These are phyloP conservation scores for Aproaerema taeniolella DNA, from an alignment of 2,888 invertebrate genomes.

Conservation along the genomic window DNA sequence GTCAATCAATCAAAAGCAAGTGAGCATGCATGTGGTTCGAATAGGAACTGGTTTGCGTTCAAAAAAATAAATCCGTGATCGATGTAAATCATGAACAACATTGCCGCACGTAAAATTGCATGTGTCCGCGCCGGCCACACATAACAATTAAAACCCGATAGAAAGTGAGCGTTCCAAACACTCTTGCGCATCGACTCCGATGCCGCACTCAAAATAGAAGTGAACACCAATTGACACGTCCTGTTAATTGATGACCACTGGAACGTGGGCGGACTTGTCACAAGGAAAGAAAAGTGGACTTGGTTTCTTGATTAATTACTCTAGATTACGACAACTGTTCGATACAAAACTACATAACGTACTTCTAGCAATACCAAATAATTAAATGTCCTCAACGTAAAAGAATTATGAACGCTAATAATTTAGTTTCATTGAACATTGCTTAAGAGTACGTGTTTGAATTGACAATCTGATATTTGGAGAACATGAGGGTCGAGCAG, in stretches of 20 bases:
- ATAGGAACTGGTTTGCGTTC: neutral
- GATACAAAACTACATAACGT: too few species aligned
- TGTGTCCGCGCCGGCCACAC: constrained; percentile 51
- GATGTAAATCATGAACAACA: constrained; percentile 57
- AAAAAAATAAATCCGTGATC: constrained; percentile 40
- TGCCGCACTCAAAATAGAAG: constrained; percentile 55
- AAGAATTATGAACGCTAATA: too few species aligned
- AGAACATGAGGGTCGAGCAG: neutral
- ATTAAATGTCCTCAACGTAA: too few species aligned
- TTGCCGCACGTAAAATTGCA: constrained; percentile 74
- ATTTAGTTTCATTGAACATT: too few species aligned
- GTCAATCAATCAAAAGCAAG: too few species aligned
- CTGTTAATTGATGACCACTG: constrained; percentile 35
- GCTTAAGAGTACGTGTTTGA: neutral
- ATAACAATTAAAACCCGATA: constrained; percentile 73
- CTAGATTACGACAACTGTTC: constrained; percentile 2
- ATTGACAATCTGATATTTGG: neutral
- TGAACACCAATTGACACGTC: constrained; percentile 58
- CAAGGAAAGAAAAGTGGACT: constrained; percentile 3
- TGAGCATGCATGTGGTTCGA: neutral
- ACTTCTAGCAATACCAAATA: too few species aligned
- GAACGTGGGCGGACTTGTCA: constrained; percentile 23
- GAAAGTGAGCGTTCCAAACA: constrained; percentile 63
- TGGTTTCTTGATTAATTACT: neutral
- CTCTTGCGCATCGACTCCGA: constrained; percentile 48